phyloP scores from a whole-genome alignment of 2,113 vertebrate species.

The Actenoides lindsayi region DNA sequence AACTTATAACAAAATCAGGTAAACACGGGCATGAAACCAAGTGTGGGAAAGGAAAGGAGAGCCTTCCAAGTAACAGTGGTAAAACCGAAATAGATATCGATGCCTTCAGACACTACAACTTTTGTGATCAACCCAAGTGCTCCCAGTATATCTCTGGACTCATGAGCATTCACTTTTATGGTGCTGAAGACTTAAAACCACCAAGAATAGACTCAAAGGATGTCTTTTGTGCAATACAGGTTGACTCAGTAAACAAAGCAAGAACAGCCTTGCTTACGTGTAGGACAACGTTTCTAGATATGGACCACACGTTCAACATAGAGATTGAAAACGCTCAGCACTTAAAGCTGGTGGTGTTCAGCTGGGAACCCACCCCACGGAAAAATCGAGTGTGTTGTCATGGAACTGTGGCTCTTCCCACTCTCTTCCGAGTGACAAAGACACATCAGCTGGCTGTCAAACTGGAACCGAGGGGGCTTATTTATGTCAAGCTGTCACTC shows the following conservation, averaged over 20 bases:
- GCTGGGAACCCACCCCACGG: conserved; percentile 92
- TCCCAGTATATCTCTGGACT: conserved; percentile 94
- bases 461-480: conserved; percentile 93
- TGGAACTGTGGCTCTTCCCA: conserved; percentile 90
- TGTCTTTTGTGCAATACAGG: conserved; percentile 97
- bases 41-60: conserved; percentile 78
- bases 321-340: conserved; percentile 98
- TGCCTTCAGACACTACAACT: conserved; percentile 94
- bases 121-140: conserved; percentile 95
- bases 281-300: conserved; percentile 90
- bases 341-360: conserved; percentile 95
- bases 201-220: conserved; percentile 92
- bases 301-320: conserved; percentile 99
- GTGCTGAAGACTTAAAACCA: conserved; percentile 96
- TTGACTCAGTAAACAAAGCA: conserved; percentile 96
- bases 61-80: conserved; percentile 60
- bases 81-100: conserved; percentile 92
- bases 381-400: conserved; percentile 94
- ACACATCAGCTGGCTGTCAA: conserved; percentile 93
- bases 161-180: conserved; percentile 97
- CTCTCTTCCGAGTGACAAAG: conserved; percentile 91
- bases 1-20: conserved; percentile 90
- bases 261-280: conserved; percentile 95
- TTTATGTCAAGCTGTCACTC: conserved; percentile 94
- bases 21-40: conserved; percentile 85